These are phyloP conservation scores for Lithobates pipiens DNA, from an alignment of 2,797 vertebrate species.

Conservation along the genomic window DNA sequence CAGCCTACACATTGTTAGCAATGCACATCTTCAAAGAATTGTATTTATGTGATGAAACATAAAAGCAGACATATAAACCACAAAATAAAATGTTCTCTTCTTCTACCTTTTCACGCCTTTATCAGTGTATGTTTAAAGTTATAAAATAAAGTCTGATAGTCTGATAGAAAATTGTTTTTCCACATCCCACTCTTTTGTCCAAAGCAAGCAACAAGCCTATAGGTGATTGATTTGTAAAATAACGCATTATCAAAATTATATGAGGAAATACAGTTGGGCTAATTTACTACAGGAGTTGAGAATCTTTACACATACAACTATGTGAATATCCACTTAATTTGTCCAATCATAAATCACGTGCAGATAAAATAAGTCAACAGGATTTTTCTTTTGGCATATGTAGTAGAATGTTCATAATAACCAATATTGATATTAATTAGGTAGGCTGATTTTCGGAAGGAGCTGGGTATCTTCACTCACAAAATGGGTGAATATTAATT, in stretches of 20 bases:
- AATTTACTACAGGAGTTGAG: not conserved
- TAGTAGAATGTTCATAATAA: too few relatives aligned
- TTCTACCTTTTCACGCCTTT: not conserved
- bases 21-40: not conserved
- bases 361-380: too few relatives aligned
- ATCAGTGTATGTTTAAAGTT: not conserved
- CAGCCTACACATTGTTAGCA: not conserved
- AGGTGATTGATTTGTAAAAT: not conserved
- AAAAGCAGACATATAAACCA: not conserved
- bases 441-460: too few relatives aligned
- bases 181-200: not conserved
- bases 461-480: too few relatives aligned
- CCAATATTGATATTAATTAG: too few relatives aligned
- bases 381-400: too few relatives aligned
- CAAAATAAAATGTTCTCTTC: not conserved
- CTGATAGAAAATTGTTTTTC: not conserved
- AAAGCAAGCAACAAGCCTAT: not conserved
- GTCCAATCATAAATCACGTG: too few relatives aligned
- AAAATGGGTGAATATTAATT: too few relatives aligned
- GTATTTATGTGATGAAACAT: slow-evolving; percentile 3
- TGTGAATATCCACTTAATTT: too few relatives aligned
- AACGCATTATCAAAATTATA: not conserved
- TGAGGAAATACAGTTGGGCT: not conserved
- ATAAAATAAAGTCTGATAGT: not conserved
- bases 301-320: not conserved